A percentile compares a stretch with the other conserved stretches of the same genome.
phyloP scores from a whole-genome alignment of 2,113 vertebrate genomes.

The Lutjanus erythropterus region DNA sequence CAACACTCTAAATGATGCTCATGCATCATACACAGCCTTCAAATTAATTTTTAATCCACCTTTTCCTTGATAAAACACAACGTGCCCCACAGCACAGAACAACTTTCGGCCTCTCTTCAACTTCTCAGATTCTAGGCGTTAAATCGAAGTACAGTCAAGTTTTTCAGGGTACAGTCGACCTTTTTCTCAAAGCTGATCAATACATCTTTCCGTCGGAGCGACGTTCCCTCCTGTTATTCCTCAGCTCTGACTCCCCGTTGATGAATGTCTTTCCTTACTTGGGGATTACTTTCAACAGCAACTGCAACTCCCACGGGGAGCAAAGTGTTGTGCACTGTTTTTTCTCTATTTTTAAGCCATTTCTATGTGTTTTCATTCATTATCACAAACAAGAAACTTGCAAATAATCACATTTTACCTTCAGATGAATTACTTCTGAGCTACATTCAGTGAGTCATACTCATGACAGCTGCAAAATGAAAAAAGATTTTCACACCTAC shows the following conservation, averaged over 20 bases:
- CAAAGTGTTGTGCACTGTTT: background rate
- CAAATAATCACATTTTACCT: background rate
- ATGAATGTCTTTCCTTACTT: slow-evolving; percentile 43
- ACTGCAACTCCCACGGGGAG: background rate
- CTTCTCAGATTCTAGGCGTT: background rate
- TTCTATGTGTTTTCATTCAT: background rate
- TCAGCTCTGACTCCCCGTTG: slow-evolving; percentile 11
- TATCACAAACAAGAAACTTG: background rate
- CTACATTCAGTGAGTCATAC: background rate
- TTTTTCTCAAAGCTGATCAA: slow-evolving; percentile 51
- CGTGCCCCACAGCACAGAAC: background rate
- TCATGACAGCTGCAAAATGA: background rate
- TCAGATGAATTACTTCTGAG: slow-evolving; percentile 1
- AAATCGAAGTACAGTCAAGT: background rate
- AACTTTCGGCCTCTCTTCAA: background rate
- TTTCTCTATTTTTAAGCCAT: background rate
- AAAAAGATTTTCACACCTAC: slow-evolving; percentile 10
- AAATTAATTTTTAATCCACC: background rate
- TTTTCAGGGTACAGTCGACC: slow-evolving; percentile 23
- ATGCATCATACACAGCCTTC: background rate
- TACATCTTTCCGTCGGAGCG: slow-evolving; percentile 35
- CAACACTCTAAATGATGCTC: background rate
- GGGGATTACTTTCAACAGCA: slow-evolving; percentile 11
- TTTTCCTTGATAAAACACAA: slow-evolving; percentile 3
- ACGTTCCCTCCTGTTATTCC: too few relatives aligned